Evolutionary conservation across 1,140 invertebrate genomes (phyloP).

Genomic region (Ips typographus): DNA sequence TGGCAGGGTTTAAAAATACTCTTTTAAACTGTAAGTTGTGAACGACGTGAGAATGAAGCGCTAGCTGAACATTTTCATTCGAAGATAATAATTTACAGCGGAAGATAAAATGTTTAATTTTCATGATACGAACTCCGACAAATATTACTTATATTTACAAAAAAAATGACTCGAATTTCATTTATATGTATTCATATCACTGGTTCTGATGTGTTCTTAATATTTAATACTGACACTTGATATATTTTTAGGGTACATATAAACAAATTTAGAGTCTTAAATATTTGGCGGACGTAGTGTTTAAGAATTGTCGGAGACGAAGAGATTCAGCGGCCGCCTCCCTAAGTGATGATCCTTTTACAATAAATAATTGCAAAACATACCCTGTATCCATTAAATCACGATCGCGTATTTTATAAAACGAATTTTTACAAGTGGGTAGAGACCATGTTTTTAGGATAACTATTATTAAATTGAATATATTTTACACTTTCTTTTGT

Average conservation of each 20-base stretch:
- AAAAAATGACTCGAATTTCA: conserved; percentile 26
- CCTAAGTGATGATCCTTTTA: conserved; percentile 61
- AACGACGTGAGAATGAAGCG: conserved; percentile 18
- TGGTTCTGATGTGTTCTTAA: neutral
- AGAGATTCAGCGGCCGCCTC: conserved; percentile 44
- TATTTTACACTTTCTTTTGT: conserved; percentile 15
- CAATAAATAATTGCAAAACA: conserved; percentile 69
- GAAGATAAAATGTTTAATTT: conserved; percentile 9
- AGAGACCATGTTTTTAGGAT: conserved; percentile 21
- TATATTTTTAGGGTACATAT: conserved; percentile 23
- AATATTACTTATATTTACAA: conserved; percentile 27
- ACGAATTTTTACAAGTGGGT: conserved; percentile 36
- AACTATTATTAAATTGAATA: conserved; percentile 12
- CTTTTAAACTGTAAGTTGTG: conserved; percentile 6
- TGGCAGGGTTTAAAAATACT: conserved; percentile 26
- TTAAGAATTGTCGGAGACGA: conserved; percentile 18
- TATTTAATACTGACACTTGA: no score
- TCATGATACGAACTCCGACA: conserved; percentile 24
- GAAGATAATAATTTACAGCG: conserved; percentile 9
- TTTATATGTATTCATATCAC: conserved; percentile 12
- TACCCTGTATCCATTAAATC: conserved; percentile 67
- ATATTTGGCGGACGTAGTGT: conserved; percentile 22
- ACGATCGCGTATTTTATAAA: conserved; percentile 30
- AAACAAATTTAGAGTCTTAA: conserved; percentile 26
- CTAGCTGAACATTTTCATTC: conserved; percentile 13